Conservation (phyloP, 2,888 invertebrate genomes). For the Drosophila pseudotalamancana region DNA sequence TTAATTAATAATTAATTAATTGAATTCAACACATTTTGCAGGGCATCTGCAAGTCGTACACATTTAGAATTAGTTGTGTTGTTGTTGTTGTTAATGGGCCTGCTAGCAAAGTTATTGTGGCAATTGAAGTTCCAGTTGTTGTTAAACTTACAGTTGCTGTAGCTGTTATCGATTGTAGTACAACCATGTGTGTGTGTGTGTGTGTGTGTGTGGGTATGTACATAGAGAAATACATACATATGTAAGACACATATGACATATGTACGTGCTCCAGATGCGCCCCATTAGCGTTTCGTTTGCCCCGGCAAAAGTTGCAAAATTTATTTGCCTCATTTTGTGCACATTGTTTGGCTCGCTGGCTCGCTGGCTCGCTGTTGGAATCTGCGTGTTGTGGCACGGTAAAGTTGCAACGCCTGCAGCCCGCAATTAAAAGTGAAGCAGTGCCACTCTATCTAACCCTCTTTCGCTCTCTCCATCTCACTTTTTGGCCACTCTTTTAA, state of each 20-base stretch:
- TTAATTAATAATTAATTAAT: too few species aligned
- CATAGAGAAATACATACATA: slow-evolving; percentile 2
- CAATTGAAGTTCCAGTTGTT: slow-evolving; percentile 18
- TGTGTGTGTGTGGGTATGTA: too few species aligned
- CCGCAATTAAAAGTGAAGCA: slow-evolving; percentile 47
- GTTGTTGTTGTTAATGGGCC: slow-evolving; percentile 54
- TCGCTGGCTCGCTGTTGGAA: slow-evolving; percentile 32
- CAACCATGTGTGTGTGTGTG: too few species aligned
- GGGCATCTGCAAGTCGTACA: neutral
- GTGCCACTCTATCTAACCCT: neutral
- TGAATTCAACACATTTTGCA: too few species aligned
- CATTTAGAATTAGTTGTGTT: neutral
- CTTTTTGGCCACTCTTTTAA: too few species aligned
- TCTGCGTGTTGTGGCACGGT: slow-evolving; percentile 67
- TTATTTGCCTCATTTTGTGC: slow-evolving; percentile 73
- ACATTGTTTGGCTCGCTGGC: slow-evolving; percentile 52
- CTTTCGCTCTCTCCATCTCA: neutral
- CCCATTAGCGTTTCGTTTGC: slow-evolving; percentile 49
- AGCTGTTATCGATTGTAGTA: slow-evolving; percentile 57
- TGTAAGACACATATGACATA: neutral
- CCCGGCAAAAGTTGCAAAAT: slow-evolving; percentile 60
- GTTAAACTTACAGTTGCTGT: slow-evolving; percentile 10
- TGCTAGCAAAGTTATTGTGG: slow-evolving; percentile 42
- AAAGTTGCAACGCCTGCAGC: slow-evolving; percentile 65
- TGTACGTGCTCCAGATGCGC: slow-evolving; percentile 52